A percentile compares a stretch with the other conserved stretches of the same genome.
Conservation (phyloP, 2,797 vertebrate genomes). For the Mionectes olivaceus region DNA sequence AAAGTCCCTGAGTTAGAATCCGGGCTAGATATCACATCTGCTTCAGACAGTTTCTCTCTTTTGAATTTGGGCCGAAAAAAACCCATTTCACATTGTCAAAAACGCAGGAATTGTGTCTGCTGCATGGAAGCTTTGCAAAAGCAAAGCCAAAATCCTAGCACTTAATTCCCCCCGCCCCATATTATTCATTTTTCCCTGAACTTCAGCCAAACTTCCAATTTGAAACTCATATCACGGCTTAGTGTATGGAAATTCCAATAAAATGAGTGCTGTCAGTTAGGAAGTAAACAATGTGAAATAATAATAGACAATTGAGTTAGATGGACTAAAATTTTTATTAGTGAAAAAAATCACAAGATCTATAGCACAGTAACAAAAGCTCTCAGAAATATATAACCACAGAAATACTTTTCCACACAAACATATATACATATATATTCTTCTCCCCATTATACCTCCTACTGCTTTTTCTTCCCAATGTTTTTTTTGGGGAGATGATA, state of each 20-base stretch:
- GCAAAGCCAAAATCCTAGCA: not conserved
- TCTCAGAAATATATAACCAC: not conserved
- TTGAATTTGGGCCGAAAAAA: not conserved
- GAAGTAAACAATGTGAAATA: conserved; percentile 11
- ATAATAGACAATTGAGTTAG: not conserved
- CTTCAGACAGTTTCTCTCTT: not conserved
- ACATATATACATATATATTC: fast-evolving
- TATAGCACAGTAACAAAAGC: not conserved
- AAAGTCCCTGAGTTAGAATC: not conserved
- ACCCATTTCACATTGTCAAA: not conserved
- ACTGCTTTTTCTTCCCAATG: not conserved
- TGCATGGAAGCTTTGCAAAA: not conserved
- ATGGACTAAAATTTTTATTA: not conserved
- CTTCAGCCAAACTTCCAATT: conserved; percentile 11
- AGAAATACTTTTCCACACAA: not conserved
- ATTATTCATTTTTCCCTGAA: conserved; percentile 34
- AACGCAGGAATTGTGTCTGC: not conserved
- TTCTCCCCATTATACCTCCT: not conserved
- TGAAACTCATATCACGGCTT: conserved; percentile 13
- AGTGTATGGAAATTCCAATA: conserved; percentile 28
- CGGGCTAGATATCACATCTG: not conserved
- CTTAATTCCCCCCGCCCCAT: not conserved
- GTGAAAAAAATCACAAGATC: not conserved
- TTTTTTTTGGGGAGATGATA: not conserved
- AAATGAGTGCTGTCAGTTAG: not conserved